phyloP scores from a whole-genome alignment of 2,113 vertebrate species.

The Gymnogyps californianus region DNA sequence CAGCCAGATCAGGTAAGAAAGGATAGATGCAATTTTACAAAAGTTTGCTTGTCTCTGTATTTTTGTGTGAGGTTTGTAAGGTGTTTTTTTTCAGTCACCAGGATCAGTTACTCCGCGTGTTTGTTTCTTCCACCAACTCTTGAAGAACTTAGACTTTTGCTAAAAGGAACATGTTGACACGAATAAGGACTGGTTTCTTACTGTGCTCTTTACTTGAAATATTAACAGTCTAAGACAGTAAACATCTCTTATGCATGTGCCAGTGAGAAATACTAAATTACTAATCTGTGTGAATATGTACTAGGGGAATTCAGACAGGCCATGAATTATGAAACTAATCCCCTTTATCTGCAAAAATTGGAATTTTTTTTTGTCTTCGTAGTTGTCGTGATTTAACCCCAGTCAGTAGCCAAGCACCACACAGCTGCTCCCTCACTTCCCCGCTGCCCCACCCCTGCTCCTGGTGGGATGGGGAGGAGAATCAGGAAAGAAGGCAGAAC shows the following conservation, averaged over 20 bases:
- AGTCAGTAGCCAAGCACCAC: too few relatives aligned
- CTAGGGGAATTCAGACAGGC: background rate
- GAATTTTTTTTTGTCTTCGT: background rate
- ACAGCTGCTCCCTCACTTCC: too few relatives aligned
- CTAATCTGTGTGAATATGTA: background rate
- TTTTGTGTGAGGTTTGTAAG: background rate
- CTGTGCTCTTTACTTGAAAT: background rate
- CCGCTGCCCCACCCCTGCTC: too few relatives aligned
- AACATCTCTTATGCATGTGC: background rate
- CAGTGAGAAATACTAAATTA: background rate
- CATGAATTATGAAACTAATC: background rate
- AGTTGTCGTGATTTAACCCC: too few relatives aligned
- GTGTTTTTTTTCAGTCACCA: background rate
- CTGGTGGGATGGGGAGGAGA: too few relatives aligned
- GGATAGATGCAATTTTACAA: background rate
- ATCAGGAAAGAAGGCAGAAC: too few relatives aligned
- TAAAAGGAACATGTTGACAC: accelerated
- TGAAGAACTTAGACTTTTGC: background rate
- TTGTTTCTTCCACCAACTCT: background rate
- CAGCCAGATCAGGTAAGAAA: background rate
- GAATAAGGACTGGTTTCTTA: background rate
- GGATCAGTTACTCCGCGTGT: accelerated
- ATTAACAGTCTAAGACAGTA: background rate
- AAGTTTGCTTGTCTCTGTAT: background rate
- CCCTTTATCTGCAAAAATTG: background rate